Base-by-base conservation (phyloP, 2,113 vertebrate species). In the Mionectes macconnelli region DNA sequence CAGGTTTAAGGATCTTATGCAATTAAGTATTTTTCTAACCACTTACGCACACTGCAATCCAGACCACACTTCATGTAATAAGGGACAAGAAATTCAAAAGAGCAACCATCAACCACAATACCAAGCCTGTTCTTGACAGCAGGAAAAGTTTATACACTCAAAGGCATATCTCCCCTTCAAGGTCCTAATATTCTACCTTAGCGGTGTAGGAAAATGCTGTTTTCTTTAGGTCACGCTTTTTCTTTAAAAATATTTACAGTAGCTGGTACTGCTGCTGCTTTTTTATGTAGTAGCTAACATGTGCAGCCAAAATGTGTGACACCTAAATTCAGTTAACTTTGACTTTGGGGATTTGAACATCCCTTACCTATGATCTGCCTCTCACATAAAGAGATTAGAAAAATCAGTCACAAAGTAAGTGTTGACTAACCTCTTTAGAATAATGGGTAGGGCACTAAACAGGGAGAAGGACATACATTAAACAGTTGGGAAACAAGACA, bases 191-290 rank as follows among this genome's bases (percentile, higher is more conserved):
- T 84, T 93, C 69, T 50, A 35, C 30, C 56, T 13, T 13, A 84
- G 16, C 10, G 19, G 12, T 66, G 37, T 28, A 45, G 14, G 24
- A 56, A 84, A 84, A 39, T n/a, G n/a, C n/a, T n/a, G n/a, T n/a
- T n/a, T n/a, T n/a, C n/a, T n/a, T n/a, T n/a, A n/a, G n/a, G 2
- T 27, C 1, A 76, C 64, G 4, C 0, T 69, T 78, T 56, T 62
- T 55, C 25, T 64, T 84, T 33, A 73, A 77, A 78, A 52, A 40
- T 69, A 77, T n/a, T 70, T 60, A 33, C 21, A 69, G 5, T 37
- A 77, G 27, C 28, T 62, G n/a, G 27, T 56, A 62, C 4, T 27
- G 11, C 24, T 86, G 18, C 15, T 83, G 35, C 23, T 44, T 60
- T 74, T 88, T 77, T 14, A 52, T 60, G 47, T 12, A 4, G 12